Conservation (phyloP, 2,113 vertebrate genomes). For the Pomatostomus ruficeps region DNA sequence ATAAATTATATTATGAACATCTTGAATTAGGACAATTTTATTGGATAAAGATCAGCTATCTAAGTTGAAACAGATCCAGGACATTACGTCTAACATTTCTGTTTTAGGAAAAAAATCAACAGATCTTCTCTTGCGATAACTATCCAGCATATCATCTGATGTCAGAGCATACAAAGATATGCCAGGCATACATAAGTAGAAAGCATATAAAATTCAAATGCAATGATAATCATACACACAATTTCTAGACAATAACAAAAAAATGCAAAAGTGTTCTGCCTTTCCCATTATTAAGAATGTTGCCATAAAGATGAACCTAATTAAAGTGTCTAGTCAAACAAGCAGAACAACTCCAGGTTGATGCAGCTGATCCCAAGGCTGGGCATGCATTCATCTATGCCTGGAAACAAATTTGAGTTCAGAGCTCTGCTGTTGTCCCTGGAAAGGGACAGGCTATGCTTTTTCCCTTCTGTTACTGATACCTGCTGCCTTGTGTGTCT, state of each 20-base stretch:
- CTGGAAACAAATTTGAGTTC: background rate
- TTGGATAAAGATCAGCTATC: background rate
- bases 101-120: background rate
- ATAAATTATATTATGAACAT: background rate
- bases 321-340: background rate
- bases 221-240: background rate
- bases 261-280: background rate
- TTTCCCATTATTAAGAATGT: background rate
- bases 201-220: background rate
- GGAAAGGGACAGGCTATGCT: background rate
- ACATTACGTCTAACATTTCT: background rate
- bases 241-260: background rate
- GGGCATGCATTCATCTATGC: background rate
- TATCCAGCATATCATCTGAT: background rate
- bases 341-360: background rate
- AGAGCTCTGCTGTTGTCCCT: background rate
- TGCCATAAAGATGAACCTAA: background rate
- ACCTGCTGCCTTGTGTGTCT: background rate
- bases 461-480: background rate
- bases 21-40: background rate
- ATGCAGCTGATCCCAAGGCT: background rate
- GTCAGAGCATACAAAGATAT: background rate
- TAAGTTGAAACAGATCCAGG: background rate
- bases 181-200: background rate
- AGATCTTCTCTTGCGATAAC: background rate